phyloP scores from a whole-genome alignment of 2,113 vertebrate species.

The Sylvietta virens region DNA sequence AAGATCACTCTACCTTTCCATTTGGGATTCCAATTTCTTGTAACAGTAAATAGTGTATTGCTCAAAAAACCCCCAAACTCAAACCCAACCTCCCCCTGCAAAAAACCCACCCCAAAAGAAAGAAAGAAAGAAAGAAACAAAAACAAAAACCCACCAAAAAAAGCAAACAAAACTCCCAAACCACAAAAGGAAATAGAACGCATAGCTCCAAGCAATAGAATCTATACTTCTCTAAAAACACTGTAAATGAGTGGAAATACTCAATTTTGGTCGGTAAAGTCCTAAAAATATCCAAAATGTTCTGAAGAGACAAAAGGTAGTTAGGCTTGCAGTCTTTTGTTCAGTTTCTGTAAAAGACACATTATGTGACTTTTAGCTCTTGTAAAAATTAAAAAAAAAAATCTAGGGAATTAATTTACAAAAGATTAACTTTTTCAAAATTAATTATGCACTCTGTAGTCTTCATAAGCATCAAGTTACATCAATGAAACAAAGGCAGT shows the following conservation, averaged over 20 bases:
- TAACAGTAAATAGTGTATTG: background rate
- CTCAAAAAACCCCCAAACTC: rapidly evolving
- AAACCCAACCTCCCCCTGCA: too few species aligned
- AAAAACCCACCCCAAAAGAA: too few species aligned
- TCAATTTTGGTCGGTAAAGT: background rate
- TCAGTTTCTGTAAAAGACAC: background rate
- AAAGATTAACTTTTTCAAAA: background rate
- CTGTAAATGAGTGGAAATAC: background rate
- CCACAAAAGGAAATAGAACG: background rate
- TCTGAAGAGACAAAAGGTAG: background rate
- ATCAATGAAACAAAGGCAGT: background rate
- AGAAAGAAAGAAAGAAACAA: too few species aligned
- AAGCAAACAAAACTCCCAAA: rapidly evolving
- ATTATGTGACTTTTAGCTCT: background rate
- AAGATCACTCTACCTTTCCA: background rate
- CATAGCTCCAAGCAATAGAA: background rate
- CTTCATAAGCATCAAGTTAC: background rate
- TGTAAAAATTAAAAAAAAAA: background rate
- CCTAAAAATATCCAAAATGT: background rate
- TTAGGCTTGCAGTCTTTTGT: background rate
- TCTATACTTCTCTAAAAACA: background rate
- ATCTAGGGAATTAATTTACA: background rate
- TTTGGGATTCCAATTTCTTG: background rate
- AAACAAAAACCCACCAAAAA: background rate
- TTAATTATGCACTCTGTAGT: background rate